Percentiles rank a stretch among this genome's conserved stretches.
Conservation (phyloP, 2,888 invertebrate species). For the Microchrysa polita region DNA sequence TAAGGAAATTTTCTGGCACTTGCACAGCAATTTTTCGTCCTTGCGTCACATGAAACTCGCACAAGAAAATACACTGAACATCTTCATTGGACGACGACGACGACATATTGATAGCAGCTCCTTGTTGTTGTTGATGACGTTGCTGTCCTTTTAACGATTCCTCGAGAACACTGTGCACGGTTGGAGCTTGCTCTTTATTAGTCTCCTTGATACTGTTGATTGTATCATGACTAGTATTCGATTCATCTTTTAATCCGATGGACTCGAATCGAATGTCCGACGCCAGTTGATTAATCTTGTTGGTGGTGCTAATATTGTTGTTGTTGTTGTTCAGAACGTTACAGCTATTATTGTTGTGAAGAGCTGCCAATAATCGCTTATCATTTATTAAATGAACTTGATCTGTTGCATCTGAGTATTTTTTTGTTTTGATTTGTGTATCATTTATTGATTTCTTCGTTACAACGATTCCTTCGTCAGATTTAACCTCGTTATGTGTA, state of each 20-base stretch:
- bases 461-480: constrained; percentile 21
- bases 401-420: constrained; percentile 36
- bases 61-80: constrained; percentile 81
- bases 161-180: not conserved
- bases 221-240: not conserved
- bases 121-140: not conserved
- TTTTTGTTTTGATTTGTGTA: constrained; percentile 19
- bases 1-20: constrained; percentile 81
- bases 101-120: not conserved
- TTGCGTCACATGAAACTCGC: constrained; percentile 79
- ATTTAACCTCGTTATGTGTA: constrained; percentile 29
- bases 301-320: not conserved
- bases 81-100: constrained; percentile 70
- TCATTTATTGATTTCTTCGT: constrained; percentile 9
- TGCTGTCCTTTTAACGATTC: not conserved
- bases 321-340: constrained; percentile 13
- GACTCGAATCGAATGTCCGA: too few species aligned
- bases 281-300: not conserved
- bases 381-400: constrained; percentile 31
- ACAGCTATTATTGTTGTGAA: not conserved
- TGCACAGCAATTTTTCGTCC: constrained; percentile 83
- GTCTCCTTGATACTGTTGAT: not conserved
- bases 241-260: not conserved
- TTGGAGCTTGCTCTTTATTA: not conserved
- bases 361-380: constrained; percentile 16